Evolutionary conservation across 2,113 vertebrate genomes (phyloP).

Genomic region (Notothenia coriiceps): DNA sequence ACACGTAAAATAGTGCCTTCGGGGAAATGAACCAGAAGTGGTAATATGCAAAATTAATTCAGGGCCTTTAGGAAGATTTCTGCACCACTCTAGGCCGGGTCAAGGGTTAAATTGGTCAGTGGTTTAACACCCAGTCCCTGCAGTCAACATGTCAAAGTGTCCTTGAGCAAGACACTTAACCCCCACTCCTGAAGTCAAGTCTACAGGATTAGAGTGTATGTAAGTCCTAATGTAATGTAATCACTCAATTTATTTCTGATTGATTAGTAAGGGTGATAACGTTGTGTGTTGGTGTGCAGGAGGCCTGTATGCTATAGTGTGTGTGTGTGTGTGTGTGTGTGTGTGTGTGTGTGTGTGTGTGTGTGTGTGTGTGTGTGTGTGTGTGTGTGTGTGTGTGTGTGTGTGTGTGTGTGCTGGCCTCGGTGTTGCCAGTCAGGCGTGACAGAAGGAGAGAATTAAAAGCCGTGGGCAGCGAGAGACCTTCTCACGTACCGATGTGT

Average conservation of each 20-base stretch:
- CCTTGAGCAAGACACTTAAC: no score
- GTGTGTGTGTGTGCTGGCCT: slow-evolving; percentile 52
- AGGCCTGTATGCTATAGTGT: not conserved
- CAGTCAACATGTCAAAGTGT: no score
- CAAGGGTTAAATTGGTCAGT: no score
- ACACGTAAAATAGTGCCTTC: no score
- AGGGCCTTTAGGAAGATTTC: no score
- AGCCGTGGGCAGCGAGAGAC: slow-evolving; percentile 64
- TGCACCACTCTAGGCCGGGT: no score
- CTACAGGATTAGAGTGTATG: no score
- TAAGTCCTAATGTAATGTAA: no score
- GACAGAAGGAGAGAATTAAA: slow-evolving; percentile 76
- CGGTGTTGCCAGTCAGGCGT: slow-evolving; percentile 69
- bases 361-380: not conserved
- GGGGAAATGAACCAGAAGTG: no score
- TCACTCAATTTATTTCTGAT: slow-evolving; percentile 37
- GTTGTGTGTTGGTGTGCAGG: not conserved
- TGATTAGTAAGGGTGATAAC: slow-evolving; percentile 18
- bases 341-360: not conserved
- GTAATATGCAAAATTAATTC: no score
- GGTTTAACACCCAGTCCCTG: no score
- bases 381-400: not conserved
- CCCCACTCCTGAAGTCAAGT: no score
- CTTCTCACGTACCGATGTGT: slow-evolving; percentile 67
- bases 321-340: not conserved